These are phyloP conservation scores for Trichechus manatus DNA, from an alignment of 2,113 vertebrate species.

Conservation along the genomic window DNA sequence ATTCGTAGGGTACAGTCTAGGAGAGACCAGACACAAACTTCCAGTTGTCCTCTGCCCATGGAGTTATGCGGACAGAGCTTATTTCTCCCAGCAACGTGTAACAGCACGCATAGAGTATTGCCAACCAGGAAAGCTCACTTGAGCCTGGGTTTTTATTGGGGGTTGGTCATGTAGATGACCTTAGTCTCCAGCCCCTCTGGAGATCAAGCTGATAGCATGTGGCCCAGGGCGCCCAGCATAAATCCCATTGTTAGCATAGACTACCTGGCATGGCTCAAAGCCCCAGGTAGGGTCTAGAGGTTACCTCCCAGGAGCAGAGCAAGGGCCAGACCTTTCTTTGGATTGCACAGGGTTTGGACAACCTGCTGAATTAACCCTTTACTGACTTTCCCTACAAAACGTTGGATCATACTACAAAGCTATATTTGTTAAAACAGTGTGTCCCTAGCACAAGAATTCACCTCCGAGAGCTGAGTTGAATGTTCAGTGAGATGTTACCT, in stretches of 20 bases:
- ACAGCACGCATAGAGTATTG: rapidly evolving
- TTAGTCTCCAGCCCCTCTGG: not conserved
- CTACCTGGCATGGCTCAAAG: not conserved
- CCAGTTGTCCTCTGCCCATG: rapidly evolving
- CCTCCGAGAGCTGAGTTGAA: not conserved
- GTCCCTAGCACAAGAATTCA: not conserved
- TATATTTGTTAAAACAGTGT: not conserved
- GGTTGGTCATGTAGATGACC: not conserved
- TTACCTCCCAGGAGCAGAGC: not conserved
- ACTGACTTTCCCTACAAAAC: not conserved
- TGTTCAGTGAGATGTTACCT: not conserved
- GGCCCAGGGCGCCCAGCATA: not conserved
- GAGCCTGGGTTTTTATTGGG: not conserved
- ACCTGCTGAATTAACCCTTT: not conserved
- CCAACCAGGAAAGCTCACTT: not conserved
- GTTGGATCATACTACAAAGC: not conserved
- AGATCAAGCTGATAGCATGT: not conserved
- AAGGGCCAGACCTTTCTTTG: not conserved
- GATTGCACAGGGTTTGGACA: not conserved
- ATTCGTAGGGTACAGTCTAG: not conserved
- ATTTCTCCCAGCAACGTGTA: not conserved
- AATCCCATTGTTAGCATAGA: not conserved
- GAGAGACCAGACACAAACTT: not conserved
- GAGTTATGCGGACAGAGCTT: not conserved
- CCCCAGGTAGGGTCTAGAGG: not conserved